Percentiles rank a stretch among this genome's conserved stretches.
Evolutionary conservation across 2,797 vertebrate species (phyloP).

Genomic region (Falco novaeseelandiae): DNA sequence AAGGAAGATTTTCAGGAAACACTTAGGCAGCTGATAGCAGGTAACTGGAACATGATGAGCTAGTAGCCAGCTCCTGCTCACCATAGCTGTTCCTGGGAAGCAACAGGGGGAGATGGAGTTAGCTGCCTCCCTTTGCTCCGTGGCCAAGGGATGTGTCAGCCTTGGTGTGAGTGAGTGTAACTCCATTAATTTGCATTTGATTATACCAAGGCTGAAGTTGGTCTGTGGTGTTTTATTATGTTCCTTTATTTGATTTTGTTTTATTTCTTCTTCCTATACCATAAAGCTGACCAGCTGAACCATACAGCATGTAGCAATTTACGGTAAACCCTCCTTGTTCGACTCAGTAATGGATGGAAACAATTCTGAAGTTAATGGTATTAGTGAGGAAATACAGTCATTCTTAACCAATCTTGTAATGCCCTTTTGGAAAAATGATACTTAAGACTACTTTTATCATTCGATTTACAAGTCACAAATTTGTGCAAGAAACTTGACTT

Average conservation of each 20-base stretch:
- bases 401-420: conserved; percentile 64
- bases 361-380: conserved; percentile 55
- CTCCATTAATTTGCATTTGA: background rate
- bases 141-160: background rate
- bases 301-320: background rate
- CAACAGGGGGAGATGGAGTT: background rate
- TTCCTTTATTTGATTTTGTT: conserved; percentile 13
- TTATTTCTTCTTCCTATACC: background rate
- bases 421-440: conserved; percentile 65
- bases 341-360: conserved; percentile 55
- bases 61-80: background rate
- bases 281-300: conserved; percentile 16
- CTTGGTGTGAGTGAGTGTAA: background rate
- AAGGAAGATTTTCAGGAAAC: background rate
- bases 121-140: background rate
- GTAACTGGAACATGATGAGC: background rate
- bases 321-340: background rate
- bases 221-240: background rate
- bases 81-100: background rate
- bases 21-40: background rate
- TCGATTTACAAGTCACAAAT: conserved; percentile 67
- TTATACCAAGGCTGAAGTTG: background rate
- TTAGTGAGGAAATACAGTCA: conserved; percentile 69
- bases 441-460: conserved; percentile 59
- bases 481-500: conserved; percentile 66